A percentile compares a stretch with the other conserved stretches of the same genome.
Conservation (phyloP, 1,140 invertebrate genomes). For the Panulirus ornatus region DNA sequence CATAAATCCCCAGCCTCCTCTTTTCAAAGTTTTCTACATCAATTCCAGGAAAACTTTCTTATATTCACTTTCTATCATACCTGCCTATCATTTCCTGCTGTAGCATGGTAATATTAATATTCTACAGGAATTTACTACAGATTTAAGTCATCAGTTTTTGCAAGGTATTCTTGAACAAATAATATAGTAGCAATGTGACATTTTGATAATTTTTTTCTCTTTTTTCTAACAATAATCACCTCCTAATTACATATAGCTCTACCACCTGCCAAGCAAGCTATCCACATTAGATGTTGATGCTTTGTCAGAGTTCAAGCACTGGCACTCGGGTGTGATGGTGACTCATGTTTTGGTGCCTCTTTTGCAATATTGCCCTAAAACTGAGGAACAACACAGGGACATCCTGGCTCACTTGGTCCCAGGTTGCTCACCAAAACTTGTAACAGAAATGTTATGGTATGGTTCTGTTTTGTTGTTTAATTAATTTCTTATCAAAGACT, state of each 20-base stretch:
- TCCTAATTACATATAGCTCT: background rate
- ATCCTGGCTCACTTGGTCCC: background rate
- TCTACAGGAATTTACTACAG: too few species aligned
- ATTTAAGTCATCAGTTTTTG: too few species aligned
- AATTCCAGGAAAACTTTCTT: too few species aligned
- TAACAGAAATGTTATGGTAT: constrained; percentile 7
- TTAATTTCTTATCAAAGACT: background rate
- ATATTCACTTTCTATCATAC: too few species aligned
- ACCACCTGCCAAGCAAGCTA: constrained; percentile 21
- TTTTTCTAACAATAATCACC: too few species aligned
- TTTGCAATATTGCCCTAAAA: background rate
- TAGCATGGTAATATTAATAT: too few species aligned
- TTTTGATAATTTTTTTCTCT: too few species aligned
- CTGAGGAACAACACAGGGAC: constrained; percentile 10
- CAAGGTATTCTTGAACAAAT: too few species aligned
- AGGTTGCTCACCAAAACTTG: background rate
- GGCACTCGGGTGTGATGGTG: constrained; percentile 5
- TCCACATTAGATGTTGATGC: background rate
- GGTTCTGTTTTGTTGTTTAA: background rate
- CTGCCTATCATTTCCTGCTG: too few species aligned
- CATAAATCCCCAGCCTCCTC: too few species aligned
- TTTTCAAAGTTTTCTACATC: too few species aligned
- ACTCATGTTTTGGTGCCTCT: background rate
- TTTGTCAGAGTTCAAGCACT: background rate
- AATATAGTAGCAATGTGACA: too few species aligned